phyloP scores from a whole-genome alignment of 2,797 vertebrate genomes.

The Xiphorhynchus erythropygius region DNA sequence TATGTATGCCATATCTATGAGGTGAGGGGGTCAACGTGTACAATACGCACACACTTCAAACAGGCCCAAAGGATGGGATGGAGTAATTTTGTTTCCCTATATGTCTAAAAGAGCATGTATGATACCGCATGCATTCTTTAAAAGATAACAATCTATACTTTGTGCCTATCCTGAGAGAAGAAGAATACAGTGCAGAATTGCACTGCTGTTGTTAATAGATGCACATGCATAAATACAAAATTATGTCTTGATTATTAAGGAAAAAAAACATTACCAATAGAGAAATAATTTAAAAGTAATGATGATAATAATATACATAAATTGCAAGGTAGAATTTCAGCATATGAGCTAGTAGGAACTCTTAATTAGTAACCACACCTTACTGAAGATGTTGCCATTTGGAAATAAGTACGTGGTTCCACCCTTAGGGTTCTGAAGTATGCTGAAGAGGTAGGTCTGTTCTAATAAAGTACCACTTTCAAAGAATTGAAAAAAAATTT shows the following conservation, averaged over 20 bases:
- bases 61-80: background rate
- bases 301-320: background rate
- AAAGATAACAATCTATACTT: background rate
- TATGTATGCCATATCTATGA: background rate
- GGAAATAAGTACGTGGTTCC: background rate
- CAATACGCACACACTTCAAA: background rate
- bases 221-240: background rate
- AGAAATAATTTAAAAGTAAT: background rate
- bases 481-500: background rate
- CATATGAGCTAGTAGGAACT: background rate
- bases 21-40: background rate
- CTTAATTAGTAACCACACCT: background rate
- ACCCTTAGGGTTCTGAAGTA: background rate
- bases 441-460: background rate
- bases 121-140: background rate
- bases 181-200: background rate
- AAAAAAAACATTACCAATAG: background rate
- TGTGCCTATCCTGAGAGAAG: background rate
- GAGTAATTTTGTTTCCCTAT: background rate
- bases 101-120: background rate
- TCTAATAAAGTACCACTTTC: background rate
- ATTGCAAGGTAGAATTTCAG: background rate
- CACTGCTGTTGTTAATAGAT: background rate
- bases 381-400: background rate
- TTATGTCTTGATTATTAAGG: background rate